Base-by-base conservation (phyloP, 2,888 invertebrate genomes). In the Eupithecia dodoneata region DNA sequence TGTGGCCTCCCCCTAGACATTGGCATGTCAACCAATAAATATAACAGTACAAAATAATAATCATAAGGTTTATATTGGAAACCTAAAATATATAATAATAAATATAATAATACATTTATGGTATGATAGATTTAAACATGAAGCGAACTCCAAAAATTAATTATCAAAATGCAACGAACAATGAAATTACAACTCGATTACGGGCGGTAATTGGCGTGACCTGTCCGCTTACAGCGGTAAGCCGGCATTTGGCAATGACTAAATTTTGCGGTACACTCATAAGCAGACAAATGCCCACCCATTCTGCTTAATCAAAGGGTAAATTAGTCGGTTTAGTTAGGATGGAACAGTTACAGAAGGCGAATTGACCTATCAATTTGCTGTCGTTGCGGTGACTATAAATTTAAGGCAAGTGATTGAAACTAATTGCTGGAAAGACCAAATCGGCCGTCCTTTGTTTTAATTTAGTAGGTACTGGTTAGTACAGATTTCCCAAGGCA, bases 241-340 rank as follows among this genome's bases (percentile, higher is more conserved):
- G 12, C 30, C 12, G 12, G 66, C 42, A 15, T 42, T 15, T 66
- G 42, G 15, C 66, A 42, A 42, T 42, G 66, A 66, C 66, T 42
- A 66, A 66, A 66, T 42, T 42, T 41, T 66, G 66, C 42, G 66
- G 42, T 44, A n/a, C 30, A 12, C n/a, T 70, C 47, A 12, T 55
- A 76, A 71, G 71, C 74, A 77, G 67, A 78, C 79, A 80, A 81
- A 82, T 77, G 78, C 66, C 77, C 74, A 75, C 72, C 78, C 76
- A 78, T 79, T 73, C 76, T 79, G 78, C 79, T 81, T 81, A 82
- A 82, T 81, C 78, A 81, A 73, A 75, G 74, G 81, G 76, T 80
- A 82, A 80, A 81, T 82, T 78, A 78, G 76, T 74, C 75, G 78
- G 80, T 77, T 82, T 77, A 74, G 81, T 75, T 78, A 55, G 70